phyloP scores from a whole-genome alignment of 2,797 vertebrate species.

The Spheniscus humboldti region DNA sequence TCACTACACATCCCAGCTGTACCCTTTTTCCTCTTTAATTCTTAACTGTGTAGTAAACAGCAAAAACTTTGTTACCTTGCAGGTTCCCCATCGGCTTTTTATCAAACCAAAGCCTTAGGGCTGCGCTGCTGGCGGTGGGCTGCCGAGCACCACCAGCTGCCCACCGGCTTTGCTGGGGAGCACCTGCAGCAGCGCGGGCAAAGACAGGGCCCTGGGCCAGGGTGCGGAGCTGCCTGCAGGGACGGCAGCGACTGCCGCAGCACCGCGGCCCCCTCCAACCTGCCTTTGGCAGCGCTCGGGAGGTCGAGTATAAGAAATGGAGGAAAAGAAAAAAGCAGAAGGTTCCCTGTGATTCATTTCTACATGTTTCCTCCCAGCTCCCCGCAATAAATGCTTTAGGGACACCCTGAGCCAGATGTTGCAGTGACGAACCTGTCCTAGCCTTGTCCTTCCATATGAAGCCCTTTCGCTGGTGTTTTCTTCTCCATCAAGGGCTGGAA shows the following conservation, averaged over 20 bases:
- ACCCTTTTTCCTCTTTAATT: not conserved
- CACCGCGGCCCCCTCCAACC: not conserved
- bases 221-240: not conserved
- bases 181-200: accelerated
- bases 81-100: not conserved
- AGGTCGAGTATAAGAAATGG: accelerated
- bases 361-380: not conserved
- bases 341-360: not conserved
- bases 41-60: not conserved
- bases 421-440: not conserved
- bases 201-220: not conserved
- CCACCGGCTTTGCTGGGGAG: not conserved
- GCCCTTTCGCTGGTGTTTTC: not conserved
- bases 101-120: not conserved
- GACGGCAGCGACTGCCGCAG: not conserved
- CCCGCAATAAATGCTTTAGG: not conserved
- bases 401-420: not conserved
- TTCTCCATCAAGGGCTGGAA: not conserved
- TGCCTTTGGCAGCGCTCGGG: accelerated
- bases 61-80: accelerated
- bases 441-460: not conserved
- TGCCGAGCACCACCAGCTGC: not conserved
- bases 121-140: not conserved
- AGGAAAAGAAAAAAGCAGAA: not conserved
- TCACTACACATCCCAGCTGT: not conserved